Base-by-base conservation (phyloP, 2,113 vertebrate genomes). In the Pimephales promelas region DNA sequence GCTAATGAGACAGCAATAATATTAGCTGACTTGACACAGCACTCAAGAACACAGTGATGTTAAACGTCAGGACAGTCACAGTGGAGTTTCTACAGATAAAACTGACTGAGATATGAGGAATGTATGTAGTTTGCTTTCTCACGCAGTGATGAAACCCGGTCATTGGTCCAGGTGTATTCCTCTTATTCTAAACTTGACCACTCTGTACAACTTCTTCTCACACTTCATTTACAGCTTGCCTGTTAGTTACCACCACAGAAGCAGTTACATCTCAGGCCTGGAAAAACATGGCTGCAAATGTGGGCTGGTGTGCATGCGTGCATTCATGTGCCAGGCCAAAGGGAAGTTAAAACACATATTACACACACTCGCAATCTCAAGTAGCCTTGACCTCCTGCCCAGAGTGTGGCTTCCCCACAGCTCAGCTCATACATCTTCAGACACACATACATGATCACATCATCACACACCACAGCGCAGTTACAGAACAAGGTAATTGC, bases 301-400 rank as follows among this genome's bases (percentile, higher is more conserved):
- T 62, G 75, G 26, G 75, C 72, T 34, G 70, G 54, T 75, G 70
- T 81, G 70, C n/a, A n/a, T 47, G 43, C 54, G 22, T 86, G 73
- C 31, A 6, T n/a, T 40, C 36, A 26, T 84, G 73, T 66, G 76
- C 56, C 56, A 36, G 18, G 45, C 64, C 26, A 5, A 40, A 82
- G 20, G 14, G 52, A 86, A 86, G 66, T 81, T 76, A 75, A 84
- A 87, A 74, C 89, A 75, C 80, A 86, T 84, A 86, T 84, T 79
- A 89, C 81, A 56, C 52, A 57, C 71, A 75, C 79, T 86, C 34
- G 74, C 89, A 88, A 88, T 90, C 40, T 84, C 64, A 80, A 79
- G 83, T 86, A 87, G 83, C 88, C 86, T 90, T 92, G 89, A 91
- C 91, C 88, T 89, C 78, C 82, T 86, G 87, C 68, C 82, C 84